These are phyloP conservation scores for Channa argus DNA, from an alignment of 2,113 vertebrate genomes.

Conservation along the genomic window DNA sequence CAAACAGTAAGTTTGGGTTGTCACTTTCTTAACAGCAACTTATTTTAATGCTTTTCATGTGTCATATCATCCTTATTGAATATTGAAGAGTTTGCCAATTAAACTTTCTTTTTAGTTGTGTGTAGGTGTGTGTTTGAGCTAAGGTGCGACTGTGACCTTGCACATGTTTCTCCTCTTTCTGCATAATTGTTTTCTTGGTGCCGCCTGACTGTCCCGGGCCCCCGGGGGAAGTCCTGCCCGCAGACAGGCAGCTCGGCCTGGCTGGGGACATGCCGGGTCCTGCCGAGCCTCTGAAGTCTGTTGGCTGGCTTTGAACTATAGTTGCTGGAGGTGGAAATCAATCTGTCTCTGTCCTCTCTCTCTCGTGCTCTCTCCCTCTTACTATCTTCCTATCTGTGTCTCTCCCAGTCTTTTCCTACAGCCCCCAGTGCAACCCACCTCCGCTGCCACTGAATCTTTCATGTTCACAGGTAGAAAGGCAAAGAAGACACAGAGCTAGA, in stretches of 20 bases:
- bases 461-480: slow-evolving; percentile 78
- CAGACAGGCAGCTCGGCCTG: slow-evolving; percentile 79
- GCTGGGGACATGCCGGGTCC: slow-evolving; percentile 81
- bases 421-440: slow-evolving; percentile 52
- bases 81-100: neutral
- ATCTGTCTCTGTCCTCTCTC: slow-evolving; percentile 65
- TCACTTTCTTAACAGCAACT: neutral
- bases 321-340: slow-evolving; percentile 83
- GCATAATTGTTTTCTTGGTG: slow-evolving; percentile 82
- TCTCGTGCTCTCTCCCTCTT: slow-evolving; percentile 20
- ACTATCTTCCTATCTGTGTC: slow-evolving; percentile 29
- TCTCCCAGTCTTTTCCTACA: slow-evolving; percentile 42
- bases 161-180: slow-evolving; percentile 58
- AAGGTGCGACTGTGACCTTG: slow-evolving; percentile 47
- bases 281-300: slow-evolving; percentile 83
- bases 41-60: neutral
- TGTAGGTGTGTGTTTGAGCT: slow-evolving; percentile 7
- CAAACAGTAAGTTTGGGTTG: neutral
- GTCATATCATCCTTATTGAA: neutral
- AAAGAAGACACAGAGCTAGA: slow-evolving; percentile 55
- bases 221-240: slow-evolving; percentile 83
- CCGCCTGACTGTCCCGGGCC: slow-evolving; percentile 77
- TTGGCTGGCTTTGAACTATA: slow-evolving; percentile 80
- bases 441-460: slow-evolving; percentile 67
- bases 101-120: neutral